Percentiles rank a stretch among this genome's conserved stretches.
phyloP scores from a whole-genome alignment of 2,113 vertebrate genomes.

The Scalopus aquaticus region DNA sequence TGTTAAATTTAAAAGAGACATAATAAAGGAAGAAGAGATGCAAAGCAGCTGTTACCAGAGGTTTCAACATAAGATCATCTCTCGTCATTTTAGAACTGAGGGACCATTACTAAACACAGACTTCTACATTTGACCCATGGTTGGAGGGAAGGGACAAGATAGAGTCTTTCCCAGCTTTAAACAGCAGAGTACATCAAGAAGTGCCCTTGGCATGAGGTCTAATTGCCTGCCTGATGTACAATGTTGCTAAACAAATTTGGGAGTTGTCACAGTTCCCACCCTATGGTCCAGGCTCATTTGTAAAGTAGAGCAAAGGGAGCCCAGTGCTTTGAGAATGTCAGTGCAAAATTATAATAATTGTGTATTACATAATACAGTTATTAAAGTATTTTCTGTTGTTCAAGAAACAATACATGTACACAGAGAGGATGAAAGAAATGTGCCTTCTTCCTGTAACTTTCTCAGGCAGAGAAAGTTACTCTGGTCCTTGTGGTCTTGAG shows the following conservation, averaged over 20 bases:
- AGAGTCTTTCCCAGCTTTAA: not conserved
- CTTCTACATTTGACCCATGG: not conserved
- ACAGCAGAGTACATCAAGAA: not conserved
- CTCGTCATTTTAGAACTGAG: not conserved
- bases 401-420: not conserved
- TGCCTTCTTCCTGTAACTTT: conserved; percentile 45
- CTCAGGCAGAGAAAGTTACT: conserved; percentile 2
- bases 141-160: not conserved
- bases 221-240: not conserved
- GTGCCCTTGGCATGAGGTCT: not conserved
- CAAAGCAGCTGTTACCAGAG: not conserved
- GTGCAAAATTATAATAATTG: conserved; percentile 58
- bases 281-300: conserved; percentile 41
- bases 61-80: not conserved
- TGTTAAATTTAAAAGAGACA: conserved; percentile 2
- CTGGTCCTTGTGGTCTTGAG: not conserved
- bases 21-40: not conserved
- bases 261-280: conserved; percentile 33
- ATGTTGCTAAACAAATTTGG: conserved; percentile 26
- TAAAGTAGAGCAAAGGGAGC: conserved; percentile 49
- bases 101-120: not conserved
- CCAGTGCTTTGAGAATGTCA: conserved; percentile 20
- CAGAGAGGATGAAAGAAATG: not conserved
- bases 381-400: conserved; percentile 46
- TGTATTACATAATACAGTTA: conserved; percentile 56